Conservation (phyloP, 2,113 vertebrate genomes). For the Choloepus hoffmanni region DNA sequence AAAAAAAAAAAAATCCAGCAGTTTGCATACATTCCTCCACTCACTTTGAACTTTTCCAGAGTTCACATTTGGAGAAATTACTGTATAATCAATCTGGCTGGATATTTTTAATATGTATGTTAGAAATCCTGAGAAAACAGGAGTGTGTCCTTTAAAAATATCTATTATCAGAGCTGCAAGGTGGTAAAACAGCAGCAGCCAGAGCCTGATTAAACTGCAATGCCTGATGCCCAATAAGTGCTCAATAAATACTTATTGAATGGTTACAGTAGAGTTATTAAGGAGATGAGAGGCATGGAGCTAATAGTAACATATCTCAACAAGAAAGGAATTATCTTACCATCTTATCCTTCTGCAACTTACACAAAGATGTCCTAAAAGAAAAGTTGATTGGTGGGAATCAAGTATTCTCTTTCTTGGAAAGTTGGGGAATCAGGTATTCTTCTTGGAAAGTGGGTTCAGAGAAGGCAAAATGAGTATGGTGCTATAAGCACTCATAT, state of each 20-base stretch:
- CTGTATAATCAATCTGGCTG: background rate
- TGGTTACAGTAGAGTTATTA: background rate
- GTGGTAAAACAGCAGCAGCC: background rate
- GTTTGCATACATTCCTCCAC: background rate
- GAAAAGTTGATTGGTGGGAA: background rate
- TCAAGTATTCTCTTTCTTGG: background rate
- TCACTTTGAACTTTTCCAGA: conserved; percentile 10
- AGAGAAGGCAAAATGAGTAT: background rate
- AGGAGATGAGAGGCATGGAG: background rate
- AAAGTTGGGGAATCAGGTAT: background rate
- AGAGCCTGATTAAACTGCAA: background rate
- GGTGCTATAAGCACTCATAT: background rate
- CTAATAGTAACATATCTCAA: background rate
- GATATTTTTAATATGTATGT: conserved; percentile 27
- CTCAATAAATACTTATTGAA: background rate
- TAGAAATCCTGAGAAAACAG: conserved; percentile 7
- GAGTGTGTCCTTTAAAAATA: conserved; percentile 27
- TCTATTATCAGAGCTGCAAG: conserved; percentile 8
- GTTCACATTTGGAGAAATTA: background rate
- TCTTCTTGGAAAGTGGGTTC: background rate
- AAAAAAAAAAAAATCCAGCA: background rate
- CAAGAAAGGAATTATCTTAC: no score
- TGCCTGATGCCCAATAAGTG: background rate
- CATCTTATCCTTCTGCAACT: background rate
- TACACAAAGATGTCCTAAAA: background rate